phyloP scores from a whole-genome alignment of 2,113 vertebrate genomes.

The Chaetura pelagica region DNA sequence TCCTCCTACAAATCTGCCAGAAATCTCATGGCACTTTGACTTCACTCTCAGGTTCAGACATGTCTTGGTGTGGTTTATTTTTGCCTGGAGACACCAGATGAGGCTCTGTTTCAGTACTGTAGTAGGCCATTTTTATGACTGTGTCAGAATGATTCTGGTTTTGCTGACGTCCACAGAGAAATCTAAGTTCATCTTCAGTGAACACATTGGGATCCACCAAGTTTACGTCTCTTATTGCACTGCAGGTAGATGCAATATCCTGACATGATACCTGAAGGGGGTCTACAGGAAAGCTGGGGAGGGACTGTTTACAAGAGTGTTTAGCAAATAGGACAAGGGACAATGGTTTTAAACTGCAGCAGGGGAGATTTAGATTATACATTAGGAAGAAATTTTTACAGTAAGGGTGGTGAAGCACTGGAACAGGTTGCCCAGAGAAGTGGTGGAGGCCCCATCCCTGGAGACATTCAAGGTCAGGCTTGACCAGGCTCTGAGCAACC shows the following conservation, averaged over 20 bases:
- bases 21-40: neutral
- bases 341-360: too few relatives aligned
- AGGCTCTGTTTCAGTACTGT: neutral
- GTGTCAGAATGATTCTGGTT: neutral
- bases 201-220: neutral
- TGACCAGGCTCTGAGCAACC: too few relatives aligned
- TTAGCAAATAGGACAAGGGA: too few relatives aligned
- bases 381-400: too few relatives aligned
- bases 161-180: neutral
- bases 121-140: neutral
- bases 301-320: too few relatives aligned
- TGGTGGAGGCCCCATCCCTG: too few relatives aligned
- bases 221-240: neutral
- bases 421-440: too few relatives aligned
- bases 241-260: neutral
- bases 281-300: too few relatives aligned
- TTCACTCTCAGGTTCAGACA: fast-evolving
- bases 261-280: neutral
- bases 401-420: too few relatives aligned
- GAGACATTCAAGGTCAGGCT: too few relatives aligned
- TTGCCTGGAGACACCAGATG: neutral
- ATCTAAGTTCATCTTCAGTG: neutral
- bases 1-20: neutral
- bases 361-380: too few relatives aligned
- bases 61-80: neutral